Percentiles rank a stretch among this genome's conserved stretches.
Conservation (phyloP, 2,797 vertebrate species). For the Apogon hyalosoma region DNA sequence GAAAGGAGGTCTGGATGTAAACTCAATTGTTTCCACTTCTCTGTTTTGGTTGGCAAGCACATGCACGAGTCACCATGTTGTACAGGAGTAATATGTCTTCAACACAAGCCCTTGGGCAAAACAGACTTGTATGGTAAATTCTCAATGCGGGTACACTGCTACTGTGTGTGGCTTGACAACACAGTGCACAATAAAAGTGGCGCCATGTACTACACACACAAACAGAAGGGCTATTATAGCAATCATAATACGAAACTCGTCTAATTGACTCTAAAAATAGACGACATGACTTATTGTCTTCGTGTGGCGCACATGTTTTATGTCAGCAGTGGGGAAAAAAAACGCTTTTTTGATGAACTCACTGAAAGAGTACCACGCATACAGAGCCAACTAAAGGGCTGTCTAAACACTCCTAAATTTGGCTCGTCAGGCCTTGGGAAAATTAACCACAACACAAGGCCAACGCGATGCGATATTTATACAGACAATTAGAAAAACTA, state of each 20-base stretch:
- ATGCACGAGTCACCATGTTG: conserved; percentile 38
- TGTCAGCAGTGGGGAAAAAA: conserved; percentile 34
- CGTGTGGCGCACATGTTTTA: conserved; percentile 30
- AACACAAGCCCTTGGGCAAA: conserved; percentile 54
- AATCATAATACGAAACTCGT: conserved; percentile 35
- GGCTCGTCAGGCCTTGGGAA: conserved; percentile 45
- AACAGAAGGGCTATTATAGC: conserved; percentile 17
- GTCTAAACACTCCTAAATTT: conserved; percentile 58
- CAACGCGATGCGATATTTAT: conserved; percentile 63
- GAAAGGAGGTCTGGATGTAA: conserved; percentile 51
- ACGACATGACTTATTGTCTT: conserved; percentile 26
- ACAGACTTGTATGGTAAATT: conserved; percentile 51
- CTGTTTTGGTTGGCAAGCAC: conserved; percentile 67
- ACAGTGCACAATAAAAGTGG: conserved; percentile 27
- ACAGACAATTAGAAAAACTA: conserved; percentile 73
- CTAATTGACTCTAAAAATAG: conserved; percentile 55
- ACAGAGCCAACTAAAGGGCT: conserved; percentile 22
- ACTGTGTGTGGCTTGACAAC: conserved; percentile 56
- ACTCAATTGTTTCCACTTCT: conserved; percentile 73
- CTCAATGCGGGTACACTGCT: conserved; percentile 34
- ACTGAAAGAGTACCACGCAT: conserved; percentile 14
- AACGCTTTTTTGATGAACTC: conserved; percentile 39
- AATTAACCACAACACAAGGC: conserved; percentile 62
- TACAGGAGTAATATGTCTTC: conserved; percentile 39
- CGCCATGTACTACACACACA: conserved; percentile 22